These are phyloP conservation scores for Conops quadrifasciatus DNA, from an alignment of 2,888 invertebrate species.

Conservation along the genomic window DNA sequence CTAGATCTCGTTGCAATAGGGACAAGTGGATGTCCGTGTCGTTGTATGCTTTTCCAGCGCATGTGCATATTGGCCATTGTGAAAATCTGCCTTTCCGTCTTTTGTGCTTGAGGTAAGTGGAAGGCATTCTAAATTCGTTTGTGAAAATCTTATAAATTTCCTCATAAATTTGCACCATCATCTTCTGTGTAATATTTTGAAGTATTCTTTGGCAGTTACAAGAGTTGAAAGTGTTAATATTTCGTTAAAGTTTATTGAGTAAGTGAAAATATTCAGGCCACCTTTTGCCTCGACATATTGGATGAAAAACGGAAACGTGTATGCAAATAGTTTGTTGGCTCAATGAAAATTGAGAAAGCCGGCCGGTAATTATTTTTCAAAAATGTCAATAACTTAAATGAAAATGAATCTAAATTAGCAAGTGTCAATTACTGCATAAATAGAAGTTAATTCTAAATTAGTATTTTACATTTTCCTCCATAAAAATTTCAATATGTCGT, in stretches of 20 bases:
- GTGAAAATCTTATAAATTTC: constrained; percentile 53
- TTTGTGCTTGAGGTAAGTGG: constrained; percentile 66
- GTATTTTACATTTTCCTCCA: not conserved
- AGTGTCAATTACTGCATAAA: no score
- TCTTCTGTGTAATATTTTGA: constrained; percentile 29
- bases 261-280: constrained; percentile 26
- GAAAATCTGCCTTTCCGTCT: constrained; percentile 64
- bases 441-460: not conserved
- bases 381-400: constrained; percentile 3
- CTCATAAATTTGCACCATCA: constrained; percentile 50
- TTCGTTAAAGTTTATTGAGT: constrained; percentile 18
- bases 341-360: constrained; percentile 36
- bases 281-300: not conserved
- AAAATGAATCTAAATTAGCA: no score
- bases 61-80: constrained; percentile 56
- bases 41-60: constrained; percentile 52
- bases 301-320: constrained; percentile 20
- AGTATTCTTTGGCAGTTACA: constrained; percentile 29
- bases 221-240: constrained; percentile 41
- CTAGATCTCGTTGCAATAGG: constrained; percentile 9
- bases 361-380: constrained; percentile 41
- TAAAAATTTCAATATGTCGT: not conserved
- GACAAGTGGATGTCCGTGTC: constrained; percentile 36
- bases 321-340: constrained; percentile 23
- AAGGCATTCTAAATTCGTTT: constrained; percentile 53